These are phyloP conservation scores for Athalia rosae DNA, from an alignment of 2,888 invertebrate genomes.

Conservation along the genomic window DNA sequence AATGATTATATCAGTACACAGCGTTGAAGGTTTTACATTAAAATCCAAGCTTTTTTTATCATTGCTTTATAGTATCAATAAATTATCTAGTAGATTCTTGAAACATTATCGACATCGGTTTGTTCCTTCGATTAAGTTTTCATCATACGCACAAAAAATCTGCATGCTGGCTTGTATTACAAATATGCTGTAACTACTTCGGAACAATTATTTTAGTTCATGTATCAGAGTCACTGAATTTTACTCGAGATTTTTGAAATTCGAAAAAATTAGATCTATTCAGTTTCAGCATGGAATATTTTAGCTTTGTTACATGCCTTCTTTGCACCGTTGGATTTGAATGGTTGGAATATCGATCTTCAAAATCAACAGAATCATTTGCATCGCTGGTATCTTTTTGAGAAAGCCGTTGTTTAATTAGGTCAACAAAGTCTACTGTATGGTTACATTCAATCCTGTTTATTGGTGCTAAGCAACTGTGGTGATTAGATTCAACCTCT, in stretches of 20 bases:
- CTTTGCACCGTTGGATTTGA: constrained; percentile 1
- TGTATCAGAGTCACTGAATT: constrained; percentile 20
- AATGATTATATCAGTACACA: too few species aligned
- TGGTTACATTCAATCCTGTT: not conserved
- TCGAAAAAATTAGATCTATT: constrained; percentile 17
- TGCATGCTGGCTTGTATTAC: too few species aligned
- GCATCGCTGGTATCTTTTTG: constrained; percentile 51
- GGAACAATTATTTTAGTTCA: not conserved
- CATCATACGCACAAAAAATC: not conserved
- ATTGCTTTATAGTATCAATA: too few species aligned
- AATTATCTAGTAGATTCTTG: too few species aligned
- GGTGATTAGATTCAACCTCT: constrained; percentile 21
- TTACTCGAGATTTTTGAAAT: not conserved
- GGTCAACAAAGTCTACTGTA: constrained; percentile 50
- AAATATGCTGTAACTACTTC: not conserved
- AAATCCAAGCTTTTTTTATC: too few species aligned
- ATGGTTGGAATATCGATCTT: not conserved
- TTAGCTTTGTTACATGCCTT: constrained; percentile 4
- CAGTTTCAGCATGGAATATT: constrained; percentile 25
- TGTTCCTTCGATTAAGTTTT: not conserved
- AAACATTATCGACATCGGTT: not conserved
- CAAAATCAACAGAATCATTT: not conserved
- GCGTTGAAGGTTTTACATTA: too few species aligned
- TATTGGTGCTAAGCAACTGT: not conserved
- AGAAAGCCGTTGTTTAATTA: constrained; percentile 61